These are phyloP conservation scores for Falco columbarius DNA, from an alignment of 2,797 vertebrate species.

Conservation along the genomic window DNA sequence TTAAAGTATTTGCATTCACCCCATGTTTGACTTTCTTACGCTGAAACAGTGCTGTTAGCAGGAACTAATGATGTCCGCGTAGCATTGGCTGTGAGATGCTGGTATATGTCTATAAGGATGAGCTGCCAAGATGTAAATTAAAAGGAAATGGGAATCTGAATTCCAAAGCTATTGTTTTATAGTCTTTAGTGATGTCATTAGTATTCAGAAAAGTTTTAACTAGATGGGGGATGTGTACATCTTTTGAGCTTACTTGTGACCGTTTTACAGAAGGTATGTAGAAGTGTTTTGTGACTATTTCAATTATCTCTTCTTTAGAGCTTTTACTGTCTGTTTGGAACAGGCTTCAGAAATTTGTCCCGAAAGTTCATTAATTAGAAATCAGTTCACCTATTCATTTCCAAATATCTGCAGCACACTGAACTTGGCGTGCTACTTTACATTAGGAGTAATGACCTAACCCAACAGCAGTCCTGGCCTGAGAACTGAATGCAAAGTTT, in stretches of 20 bases:
- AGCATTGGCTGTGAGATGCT: neutral
- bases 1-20: neutral
- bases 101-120: neutral
- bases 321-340: neutral
- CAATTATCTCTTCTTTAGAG: neutral
- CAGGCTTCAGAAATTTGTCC: neutral
- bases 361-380: neutral
- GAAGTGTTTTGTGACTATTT: neutral
- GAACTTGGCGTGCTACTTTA: neutral
- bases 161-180: neutral
- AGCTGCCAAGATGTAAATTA: neutral
- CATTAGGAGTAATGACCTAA: neutral
- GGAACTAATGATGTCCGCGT: neutral
- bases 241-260: neutral
- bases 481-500: neutral
- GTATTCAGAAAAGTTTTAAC: neutral
- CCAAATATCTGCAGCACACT: neutral
- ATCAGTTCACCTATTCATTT: neutral
- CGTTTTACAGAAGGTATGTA: neutral
- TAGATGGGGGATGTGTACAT: neutral
- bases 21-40: neutral
- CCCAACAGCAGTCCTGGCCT: accelerated
- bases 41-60: neutral
- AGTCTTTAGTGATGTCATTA: neutral
- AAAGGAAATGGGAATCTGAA: neutral